Conservation (phyloP, 2,888 invertebrate species). For the Drosophila prostipennis region DNA sequence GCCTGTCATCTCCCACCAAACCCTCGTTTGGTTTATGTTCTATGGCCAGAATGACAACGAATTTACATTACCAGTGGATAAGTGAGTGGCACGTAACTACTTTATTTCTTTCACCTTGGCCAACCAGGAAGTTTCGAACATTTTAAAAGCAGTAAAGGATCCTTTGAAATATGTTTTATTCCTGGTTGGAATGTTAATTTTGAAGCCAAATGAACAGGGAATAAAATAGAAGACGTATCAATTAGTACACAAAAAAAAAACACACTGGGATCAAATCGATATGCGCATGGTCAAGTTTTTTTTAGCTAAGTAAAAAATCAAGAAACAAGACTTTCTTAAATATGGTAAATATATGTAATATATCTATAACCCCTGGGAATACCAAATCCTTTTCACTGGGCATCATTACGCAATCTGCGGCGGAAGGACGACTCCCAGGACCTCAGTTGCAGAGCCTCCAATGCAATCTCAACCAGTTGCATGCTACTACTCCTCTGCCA, state of each 20-base stretch:
- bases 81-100: conserved; percentile 1
- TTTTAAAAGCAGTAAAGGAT: background rate
- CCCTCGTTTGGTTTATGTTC: background rate
- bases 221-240: no score
- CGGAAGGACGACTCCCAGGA: background rate
- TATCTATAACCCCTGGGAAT: background rate
- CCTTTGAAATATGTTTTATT: no score
- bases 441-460: conserved; percentile 18
- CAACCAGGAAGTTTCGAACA: background rate
- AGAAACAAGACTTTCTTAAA: no score
- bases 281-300: no score
- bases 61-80: conserved; percentile 1
- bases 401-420: background rate
- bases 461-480: conserved; percentile 48
- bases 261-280: no score
- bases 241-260: no score
- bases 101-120: background rate
- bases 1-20: background rate
- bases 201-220: no score
- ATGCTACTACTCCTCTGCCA: conserved; percentile 1
- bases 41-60: background rate
- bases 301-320: no score
- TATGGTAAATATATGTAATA: background rate
- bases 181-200: no score
- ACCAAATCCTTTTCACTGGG: background rate